A percentile compares a stretch with the other conserved stretches of the same genome.
phyloP scores from a whole-genome alignment of 2,888 invertebrate genomes.

The Drosophila histrio region DNA sequence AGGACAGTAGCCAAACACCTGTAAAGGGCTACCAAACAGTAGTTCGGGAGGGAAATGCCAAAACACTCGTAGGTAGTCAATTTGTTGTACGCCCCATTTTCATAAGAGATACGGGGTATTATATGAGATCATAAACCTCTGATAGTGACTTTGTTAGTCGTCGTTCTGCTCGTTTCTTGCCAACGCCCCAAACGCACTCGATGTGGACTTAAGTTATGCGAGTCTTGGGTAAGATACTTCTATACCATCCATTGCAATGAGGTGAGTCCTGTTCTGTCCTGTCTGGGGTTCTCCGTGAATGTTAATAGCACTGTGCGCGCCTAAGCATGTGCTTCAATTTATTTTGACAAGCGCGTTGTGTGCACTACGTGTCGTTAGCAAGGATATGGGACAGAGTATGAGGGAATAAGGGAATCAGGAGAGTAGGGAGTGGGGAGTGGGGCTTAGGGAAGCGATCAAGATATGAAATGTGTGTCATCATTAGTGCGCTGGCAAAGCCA shows the following conservation, averaged over 20 bases:
- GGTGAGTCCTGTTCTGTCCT: constrained; percentile 6
- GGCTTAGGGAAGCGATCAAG: constrained; percentile 59
- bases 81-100: constrained; percentile 56
- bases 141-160: constrained; percentile 60
- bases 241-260: not conserved
- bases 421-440: too few species aligned
- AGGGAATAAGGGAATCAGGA: not conserved
- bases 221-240: not conserved
- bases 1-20: constrained; percentile 56
- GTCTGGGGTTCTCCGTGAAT: constrained; percentile 39
- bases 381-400: constrained; percentile 17
- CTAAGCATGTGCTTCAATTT: constrained; percentile 80
- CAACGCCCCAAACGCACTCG: constrained; percentile 33
- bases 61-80: constrained; percentile 51
- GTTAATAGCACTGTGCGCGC: constrained; percentile 66
- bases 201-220: constrained; percentile 38
- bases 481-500: constrained; percentile 62
- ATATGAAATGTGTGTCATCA: constrained; percentile 77
- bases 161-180: constrained; percentile 8
- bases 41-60: constrained; percentile 38
- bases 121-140: constrained; percentile 57
- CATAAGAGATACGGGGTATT: constrained; percentile 26
- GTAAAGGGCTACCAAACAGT: constrained; percentile 52
- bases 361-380: constrained; percentile 36
- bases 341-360: constrained; percentile 54